Conservation (phyloP, 1,140 invertebrate genomes). For the Diachasma alloeum region DNA sequence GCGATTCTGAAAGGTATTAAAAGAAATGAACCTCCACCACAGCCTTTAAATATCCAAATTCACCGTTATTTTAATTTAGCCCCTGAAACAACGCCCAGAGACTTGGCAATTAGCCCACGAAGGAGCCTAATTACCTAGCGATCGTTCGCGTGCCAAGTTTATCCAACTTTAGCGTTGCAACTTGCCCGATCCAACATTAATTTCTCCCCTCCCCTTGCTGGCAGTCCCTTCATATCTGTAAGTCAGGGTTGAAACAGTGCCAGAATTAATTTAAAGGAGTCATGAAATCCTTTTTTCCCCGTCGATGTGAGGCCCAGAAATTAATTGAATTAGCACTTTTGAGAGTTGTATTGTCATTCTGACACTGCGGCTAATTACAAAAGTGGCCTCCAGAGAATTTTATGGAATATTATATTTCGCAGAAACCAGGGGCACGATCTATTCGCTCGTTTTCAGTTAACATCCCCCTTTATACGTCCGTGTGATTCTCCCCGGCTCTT, state of each 20-base stretch:
- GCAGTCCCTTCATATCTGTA: neutral
- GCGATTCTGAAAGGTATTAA: neutral
- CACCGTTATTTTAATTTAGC: neutral
- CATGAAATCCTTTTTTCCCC: neutral
- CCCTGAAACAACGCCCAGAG: slow-evolving; percentile 21
- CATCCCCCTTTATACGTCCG: neutral
- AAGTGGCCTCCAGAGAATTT: too few relatives aligned
- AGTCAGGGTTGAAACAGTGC: slow-evolving; percentile 13
- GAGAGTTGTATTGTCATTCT: neutral
- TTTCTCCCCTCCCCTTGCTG: neutral
- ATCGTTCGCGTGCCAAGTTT: slow-evolving; percentile 8
- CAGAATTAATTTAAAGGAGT: neutral
- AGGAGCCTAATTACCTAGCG: slow-evolving; percentile 18
- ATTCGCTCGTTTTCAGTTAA: neutral
- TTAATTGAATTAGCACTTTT: slow-evolving; percentile 1
- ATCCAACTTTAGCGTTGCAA: neutral
- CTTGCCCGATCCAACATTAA: slow-evolving; percentile 13
- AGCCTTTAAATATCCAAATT: neutral
- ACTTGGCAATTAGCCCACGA: slow-evolving; percentile 28
- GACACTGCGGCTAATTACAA: too few relatives aligned
- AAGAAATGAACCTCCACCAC: neutral
- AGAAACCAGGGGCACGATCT: neutral
- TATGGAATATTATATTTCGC: neutral
- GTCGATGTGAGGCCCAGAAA: neutral
- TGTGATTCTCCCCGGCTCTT: neutral